Conservation (phyloP, 2,888 invertebrate genomes). For the Metellina segmentata region DNA sequence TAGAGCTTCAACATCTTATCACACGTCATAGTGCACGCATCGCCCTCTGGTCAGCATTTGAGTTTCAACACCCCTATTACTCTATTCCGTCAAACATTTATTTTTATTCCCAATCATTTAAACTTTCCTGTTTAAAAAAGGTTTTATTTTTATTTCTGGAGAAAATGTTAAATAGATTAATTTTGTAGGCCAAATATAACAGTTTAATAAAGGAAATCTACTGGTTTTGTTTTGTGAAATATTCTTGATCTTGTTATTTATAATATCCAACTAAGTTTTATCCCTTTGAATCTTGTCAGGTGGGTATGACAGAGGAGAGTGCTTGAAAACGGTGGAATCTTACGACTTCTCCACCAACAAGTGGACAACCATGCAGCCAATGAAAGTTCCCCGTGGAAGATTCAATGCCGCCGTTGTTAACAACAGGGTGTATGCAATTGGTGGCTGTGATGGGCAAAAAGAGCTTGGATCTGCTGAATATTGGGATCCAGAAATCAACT, state of each 20-base stretch:
- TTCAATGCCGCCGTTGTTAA: constrained; percentile 88
- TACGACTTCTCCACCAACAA: constrained; percentile 87
- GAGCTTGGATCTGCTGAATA: constrained; percentile 89
- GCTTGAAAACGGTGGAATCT: constrained; percentile 88
- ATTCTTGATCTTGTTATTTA: neutral
- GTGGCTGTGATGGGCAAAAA: constrained; percentile 91
- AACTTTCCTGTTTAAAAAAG: too few species aligned
- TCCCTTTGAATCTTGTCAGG: constrained; percentile 81
- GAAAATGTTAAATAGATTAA: neutral
- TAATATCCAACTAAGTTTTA: constrained; percentile 20
- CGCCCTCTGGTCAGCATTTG: too few species aligned
- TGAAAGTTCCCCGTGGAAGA: constrained; percentile 89
- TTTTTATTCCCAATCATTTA: too few species aligned
- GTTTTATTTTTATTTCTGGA: neutral
- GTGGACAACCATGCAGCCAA: constrained; percentile 87
- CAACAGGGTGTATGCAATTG: constrained; percentile 88
- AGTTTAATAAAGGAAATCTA: neutral
- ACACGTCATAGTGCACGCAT: too few species aligned
- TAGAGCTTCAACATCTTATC: too few species aligned
- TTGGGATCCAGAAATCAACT: constrained; percentile 82
- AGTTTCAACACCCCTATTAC: too few species aligned
- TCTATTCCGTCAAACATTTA: too few species aligned
- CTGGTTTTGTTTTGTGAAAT: neutral
- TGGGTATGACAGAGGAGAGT: constrained; percentile 92
- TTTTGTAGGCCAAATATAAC: neutral